phyloP scores from a whole-genome alignment of 2,797 vertebrate species.

The Paratrypauchen microcephalus region DNA sequence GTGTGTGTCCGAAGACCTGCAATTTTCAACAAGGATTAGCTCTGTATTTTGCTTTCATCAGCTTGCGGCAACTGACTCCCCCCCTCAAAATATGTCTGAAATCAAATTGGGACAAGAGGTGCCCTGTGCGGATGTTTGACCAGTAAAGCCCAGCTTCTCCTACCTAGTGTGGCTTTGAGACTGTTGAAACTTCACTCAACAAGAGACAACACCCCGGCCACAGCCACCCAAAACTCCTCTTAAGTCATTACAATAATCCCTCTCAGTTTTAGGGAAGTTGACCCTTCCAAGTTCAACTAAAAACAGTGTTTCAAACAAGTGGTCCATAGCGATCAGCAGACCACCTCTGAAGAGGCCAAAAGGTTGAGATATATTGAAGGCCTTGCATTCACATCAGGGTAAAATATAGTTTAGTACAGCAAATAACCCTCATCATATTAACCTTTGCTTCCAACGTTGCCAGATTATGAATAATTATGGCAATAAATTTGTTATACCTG shows the following conservation, averaged over 20 bases:
- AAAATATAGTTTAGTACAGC: conserved; percentile 1
- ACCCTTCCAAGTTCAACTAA: conserved; percentile 47
- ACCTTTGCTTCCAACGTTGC: background rate
- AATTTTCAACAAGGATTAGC: conserved; percentile 72
- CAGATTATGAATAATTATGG: background rate
- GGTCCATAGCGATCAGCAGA: conserved; percentile 45
- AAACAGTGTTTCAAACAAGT: conserved; percentile 59
- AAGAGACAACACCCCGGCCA: conserved; percentile 58
- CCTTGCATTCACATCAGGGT: background rate
- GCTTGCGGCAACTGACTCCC: conserved; percentile 61
- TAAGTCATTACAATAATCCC: conserved; percentile 67
- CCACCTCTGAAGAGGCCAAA: conserved; percentile 43
- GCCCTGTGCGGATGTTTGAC: conserved; percentile 76
- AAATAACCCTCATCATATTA: background rate
- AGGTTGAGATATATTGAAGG: background rate
- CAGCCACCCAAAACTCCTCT: conserved; percentile 31
- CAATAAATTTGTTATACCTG: background rate
- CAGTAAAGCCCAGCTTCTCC: conserved; percentile 53
- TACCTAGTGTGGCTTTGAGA: conserved; percentile 53
- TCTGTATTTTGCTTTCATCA: conserved; percentile 78
- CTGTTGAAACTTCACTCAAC: conserved; percentile 64
- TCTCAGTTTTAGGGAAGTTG: conserved; percentile 56
- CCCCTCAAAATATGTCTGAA: conserved; percentile 69
- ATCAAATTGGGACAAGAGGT: conserved; percentile 74
- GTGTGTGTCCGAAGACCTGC: conserved; percentile 43